Evolutionary conservation across 2,113 vertebrate genomes (phyloP).

Genomic region (Mohoua ochrocephala): DNA sequence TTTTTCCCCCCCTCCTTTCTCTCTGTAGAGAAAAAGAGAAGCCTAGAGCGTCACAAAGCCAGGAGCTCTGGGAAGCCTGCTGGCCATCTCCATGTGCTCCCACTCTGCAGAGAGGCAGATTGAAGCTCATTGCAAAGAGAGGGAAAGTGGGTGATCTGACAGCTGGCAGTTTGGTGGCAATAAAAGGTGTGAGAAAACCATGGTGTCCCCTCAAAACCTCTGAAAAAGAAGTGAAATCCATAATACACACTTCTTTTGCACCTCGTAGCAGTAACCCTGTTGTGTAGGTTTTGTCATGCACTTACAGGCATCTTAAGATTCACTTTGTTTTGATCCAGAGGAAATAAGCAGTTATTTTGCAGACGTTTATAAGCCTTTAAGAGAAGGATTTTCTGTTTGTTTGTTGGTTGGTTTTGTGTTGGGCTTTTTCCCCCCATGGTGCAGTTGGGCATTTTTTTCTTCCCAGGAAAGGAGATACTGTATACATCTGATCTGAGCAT

Average conservation of each 20-base stretch:
- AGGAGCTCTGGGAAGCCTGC: not conserved
- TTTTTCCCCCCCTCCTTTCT: not conserved
- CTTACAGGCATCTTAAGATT: not conserved
- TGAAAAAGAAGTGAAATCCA: not conserved
- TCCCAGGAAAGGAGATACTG: not conserved
- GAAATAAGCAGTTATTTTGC: not conserved
- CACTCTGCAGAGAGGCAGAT: not conserved
- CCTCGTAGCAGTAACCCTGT: not conserved
- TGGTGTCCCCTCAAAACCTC: not conserved
- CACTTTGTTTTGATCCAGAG: not conserved
- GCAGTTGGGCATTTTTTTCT: not conserved
- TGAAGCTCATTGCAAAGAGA: not conserved
- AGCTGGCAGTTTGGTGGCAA: not conserved
- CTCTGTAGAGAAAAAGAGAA: not conserved
- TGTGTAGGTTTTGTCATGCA: not conserved
- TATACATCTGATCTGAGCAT: not conserved
- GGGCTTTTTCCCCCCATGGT: fast-evolving
- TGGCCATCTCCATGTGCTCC: not conserved
- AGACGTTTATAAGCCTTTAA: not conserved
- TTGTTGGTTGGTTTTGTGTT: not conserved
- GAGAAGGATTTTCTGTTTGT: not conserved
- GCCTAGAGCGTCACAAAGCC: not conserved
- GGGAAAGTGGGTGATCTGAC: not conserved
- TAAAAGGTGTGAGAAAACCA: not conserved
- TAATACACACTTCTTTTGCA: not conserved